Evolutionary conservation across 1,140 invertebrate genomes (phyloP), one percentile per base, ranked within the genome.

Genomic region (Tetraneura akinire): DNA sequence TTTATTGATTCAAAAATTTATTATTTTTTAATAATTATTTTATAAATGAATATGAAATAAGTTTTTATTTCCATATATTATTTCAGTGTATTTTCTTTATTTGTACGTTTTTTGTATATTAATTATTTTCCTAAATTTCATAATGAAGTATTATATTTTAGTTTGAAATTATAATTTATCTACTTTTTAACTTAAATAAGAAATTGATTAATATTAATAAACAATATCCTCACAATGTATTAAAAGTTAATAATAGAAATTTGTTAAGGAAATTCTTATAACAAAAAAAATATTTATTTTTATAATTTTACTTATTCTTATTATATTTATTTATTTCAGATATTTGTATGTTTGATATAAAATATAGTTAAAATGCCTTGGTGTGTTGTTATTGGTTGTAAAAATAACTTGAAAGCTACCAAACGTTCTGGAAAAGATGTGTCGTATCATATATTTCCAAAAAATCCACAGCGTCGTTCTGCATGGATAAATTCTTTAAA

Each of bases 381-480:
- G 55, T 78, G 74, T 78, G 42, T 57, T 21, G 16, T 78, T 18
- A 18, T 18, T 13, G 74, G 74, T 10, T 78, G 74, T 78, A 62
- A 8, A 29, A 78, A 78, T 14, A 78, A 62, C 47, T n/a, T 62
- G 2, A 78, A 78, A 78, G 37, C 55, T 26, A 62, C 74, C 11
- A 81, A 81, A 13, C 37, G 21, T 2, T 10, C n/a, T 57, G 80
- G 55, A 37, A 81, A 37, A 45, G 37, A 81, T 73, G 80, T 74
- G n/a, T 66, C 70, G 3, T 74, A 64, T 76, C 66, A 66, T 78
- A 74, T 64, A 66, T 42, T 76, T 62, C 80, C 66, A 32, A 81
- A 81, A 62, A 81, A 73, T 66, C 71, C 80, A 23, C 66, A 81
- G 66, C 74, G 66, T 1, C 53, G 74, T 18, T 62, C 16, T 78